phyloP scores from a whole-genome alignment of 2,888 invertebrate genomes.

The Polydrusus tereticollis region DNA sequence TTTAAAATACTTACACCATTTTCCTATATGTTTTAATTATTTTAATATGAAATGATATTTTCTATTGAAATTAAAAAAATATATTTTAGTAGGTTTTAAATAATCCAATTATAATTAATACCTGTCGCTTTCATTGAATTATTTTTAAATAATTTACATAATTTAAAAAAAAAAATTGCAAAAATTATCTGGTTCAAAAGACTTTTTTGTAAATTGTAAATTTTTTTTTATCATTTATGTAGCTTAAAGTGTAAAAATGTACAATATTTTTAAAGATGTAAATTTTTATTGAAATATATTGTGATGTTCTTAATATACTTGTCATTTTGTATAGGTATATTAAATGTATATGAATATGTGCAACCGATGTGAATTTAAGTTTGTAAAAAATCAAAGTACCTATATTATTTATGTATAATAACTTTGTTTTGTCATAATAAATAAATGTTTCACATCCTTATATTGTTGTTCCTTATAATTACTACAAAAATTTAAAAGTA shows the following conservation, averaged over 20 bases:
- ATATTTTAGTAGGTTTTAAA: too few relatives aligned
- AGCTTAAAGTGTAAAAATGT: conserved; percentile 41
- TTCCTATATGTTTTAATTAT: too few relatives aligned
- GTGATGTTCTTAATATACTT: conserved; percentile 51
- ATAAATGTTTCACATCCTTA: conserved; percentile 65
- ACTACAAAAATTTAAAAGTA: too few relatives aligned
- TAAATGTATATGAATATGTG: conserved; percentile 49
- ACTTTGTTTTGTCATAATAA: conserved; percentile 66
- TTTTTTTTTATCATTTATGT: conserved; percentile 23
- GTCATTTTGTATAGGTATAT: conserved; percentile 42
- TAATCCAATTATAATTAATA: too few relatives aligned
- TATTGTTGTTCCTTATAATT: conserved; percentile 6
- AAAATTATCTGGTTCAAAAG: conserved; percentile 9
- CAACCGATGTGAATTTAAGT: conserved; percentile 46
- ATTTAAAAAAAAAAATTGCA: conserved; percentile 3
- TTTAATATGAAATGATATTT: too few relatives aligned
- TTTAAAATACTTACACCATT: neutral
- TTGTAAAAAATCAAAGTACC: conserved; percentile 55
- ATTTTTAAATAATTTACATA: conserved; percentile 30
- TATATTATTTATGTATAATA: conserved; percentile 64
- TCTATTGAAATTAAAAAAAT: too few relatives aligned
- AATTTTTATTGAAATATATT: conserved; percentile 46
- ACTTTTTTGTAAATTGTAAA: conserved; percentile 22
- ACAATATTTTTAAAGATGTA: conserved; percentile 47
- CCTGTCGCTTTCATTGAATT: too few relatives aligned